Evolutionary conservation across 2,113 vertebrate species (phyloP).

Genomic region (Eretmochelys imbricata): DNA sequence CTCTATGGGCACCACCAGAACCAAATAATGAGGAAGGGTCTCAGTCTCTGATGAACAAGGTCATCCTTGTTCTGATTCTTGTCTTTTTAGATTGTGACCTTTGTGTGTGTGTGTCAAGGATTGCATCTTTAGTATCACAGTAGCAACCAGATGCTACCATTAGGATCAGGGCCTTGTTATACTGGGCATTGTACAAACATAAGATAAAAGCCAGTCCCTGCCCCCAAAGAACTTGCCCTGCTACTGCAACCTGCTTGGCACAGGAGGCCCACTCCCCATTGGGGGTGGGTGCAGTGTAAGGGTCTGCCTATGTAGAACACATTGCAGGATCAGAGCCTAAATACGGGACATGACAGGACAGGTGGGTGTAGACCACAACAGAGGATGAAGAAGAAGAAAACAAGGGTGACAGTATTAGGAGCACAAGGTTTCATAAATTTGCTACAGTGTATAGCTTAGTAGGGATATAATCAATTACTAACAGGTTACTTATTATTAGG

Average conservation of each 20-base stretch:
- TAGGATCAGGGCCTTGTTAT: accelerated
- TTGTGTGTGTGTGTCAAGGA: neutral
- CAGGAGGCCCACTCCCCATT: neutral
- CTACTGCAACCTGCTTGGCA: neutral
- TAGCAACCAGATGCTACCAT: neutral
- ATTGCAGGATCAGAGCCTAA: neutral
- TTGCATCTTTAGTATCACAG: neutral
- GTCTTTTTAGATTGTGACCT: neutral
- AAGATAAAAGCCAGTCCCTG: neutral
- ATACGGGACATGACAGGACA: neutral
- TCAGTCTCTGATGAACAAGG: neutral
- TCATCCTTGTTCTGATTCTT: neutral
- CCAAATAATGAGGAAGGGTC: neutral
- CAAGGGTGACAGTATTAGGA: neutral
- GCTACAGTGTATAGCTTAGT: neutral
- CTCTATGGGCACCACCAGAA: neutral
- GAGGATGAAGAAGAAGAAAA: neutral
- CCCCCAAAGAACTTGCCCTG: neutral
- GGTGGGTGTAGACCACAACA: neutral
- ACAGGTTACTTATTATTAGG: neutral
- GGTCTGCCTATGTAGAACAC: neutral
- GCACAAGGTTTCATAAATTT: neutral
- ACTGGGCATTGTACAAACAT: neutral
- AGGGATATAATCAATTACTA: neutral
- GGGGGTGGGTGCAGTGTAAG: neutral